Base-by-base conservation (phyloP, 1,140 invertebrate species). In the Plectrocnemia conspersa region DNA sequence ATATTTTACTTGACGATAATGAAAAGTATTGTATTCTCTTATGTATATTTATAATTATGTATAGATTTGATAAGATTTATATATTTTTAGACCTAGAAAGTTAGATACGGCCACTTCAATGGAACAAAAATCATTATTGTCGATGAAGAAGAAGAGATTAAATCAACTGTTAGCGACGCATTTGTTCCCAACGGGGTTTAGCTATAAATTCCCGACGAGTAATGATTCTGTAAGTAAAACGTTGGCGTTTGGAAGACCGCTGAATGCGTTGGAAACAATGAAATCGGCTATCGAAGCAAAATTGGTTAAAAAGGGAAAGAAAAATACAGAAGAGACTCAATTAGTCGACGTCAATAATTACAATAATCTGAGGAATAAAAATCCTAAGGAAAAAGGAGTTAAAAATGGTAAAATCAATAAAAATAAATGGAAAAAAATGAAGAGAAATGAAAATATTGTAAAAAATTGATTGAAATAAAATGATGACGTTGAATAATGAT, bases 1-100 rank as follows among this genome's bases (percentile, higher is more conserved):
- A 96, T 69, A 81, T 97, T 52, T 77, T 92, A 35, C 69, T 94
- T 7, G 89, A 93, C 63, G 85, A 90, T 41, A 78, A 82, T 56
- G 76, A 82, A 64, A 62, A 80, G 81, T 86, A 83, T 81, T 77
- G 76, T 78, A 75, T 68, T 46, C 2, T 41, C 29, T 16, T 49
- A 53, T 22, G 15, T 19, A 32, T 25, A 53, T 49, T 47, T 29
- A 10, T 23, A 9, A 21, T 22, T 15, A n/a, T n/a, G n/a, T n/a
- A n/a, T n/a, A n/a, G n/a, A n/a, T n/a, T n/a, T n/a, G n/a, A n/a
- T n/a, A n/a, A n/a, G n/a, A n/a, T 10, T 29, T 6, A 32, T 46
- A 22, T 15, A n/a, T 54, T 35, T 15, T 22, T 16, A 73, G 73
- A 15, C 64, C 70, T 29, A 58, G 52, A n/a, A 65, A 65, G 19